Evolutionary conservation across 1,140 invertebrate species (phyloP).

Genomic region (Lutraria rhynchaena): DNA sequence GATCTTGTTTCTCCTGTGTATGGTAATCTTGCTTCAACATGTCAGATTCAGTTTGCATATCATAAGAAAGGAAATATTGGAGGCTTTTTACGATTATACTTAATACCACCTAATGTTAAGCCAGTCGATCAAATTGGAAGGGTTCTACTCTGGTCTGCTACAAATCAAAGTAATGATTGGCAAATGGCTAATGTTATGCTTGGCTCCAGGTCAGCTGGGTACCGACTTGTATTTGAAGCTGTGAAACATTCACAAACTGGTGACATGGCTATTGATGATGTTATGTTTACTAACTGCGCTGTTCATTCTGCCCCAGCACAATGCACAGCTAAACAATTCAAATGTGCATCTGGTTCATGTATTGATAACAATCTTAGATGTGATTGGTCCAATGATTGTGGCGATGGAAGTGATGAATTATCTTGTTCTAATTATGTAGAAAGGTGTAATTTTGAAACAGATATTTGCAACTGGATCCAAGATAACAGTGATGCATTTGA

Average conservation of each 20-base stretch:
- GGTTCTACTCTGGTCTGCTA: constrained; percentile 65
- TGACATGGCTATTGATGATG: constrained; percentile 79
- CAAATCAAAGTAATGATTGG: constrained; percentile 70
- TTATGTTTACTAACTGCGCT: constrained; percentile 74
- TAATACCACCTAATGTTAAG: constrained; percentile 66
- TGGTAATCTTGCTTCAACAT: constrained; percentile 61
- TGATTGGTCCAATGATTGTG: constrained; percentile 77
- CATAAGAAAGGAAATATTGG: constrained; percentile 62
- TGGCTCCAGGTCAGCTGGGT: constrained; percentile 59
- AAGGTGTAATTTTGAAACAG: constrained; percentile 76
- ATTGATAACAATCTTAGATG: constrained; percentile 66
- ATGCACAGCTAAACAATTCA: constrained; percentile 70
- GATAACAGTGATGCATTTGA: constrained; percentile 75
- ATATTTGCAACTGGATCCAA: constrained; percentile 76
- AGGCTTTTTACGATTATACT: constrained; percentile 63
- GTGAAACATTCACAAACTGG: constrained; percentile 63
- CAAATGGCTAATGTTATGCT: constrained; percentile 69
- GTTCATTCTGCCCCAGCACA: constrained; percentile 25
- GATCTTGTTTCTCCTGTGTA: constrained; percentile 61
- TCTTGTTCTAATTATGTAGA: constrained; percentile 67
- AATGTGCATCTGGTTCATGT: constrained; percentile 71
- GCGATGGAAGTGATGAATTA: constrained; percentile 74
- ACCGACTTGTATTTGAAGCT: constrained; percentile 70
- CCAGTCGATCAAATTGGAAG: constrained; percentile 43
- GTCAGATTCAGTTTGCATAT: constrained; percentile 70